Evolutionary conservation across 2,113 vertebrate genomes (phyloP), one percentile per base, ranked within the genome.

Genomic region (Lophochroa leadbeateri): DNA sequence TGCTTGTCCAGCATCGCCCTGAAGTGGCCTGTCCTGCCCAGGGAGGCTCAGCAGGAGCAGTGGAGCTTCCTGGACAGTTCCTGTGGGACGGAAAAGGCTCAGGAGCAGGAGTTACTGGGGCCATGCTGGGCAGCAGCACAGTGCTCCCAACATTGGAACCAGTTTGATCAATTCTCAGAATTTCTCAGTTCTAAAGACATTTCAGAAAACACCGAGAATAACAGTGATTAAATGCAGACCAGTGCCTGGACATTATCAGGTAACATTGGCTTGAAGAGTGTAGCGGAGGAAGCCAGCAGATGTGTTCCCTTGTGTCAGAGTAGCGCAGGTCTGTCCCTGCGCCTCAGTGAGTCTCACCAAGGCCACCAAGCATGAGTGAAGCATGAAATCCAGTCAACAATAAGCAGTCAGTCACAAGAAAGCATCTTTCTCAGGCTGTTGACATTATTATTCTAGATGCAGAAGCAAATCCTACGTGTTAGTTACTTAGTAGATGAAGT

Each of bases 401-500:
- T 3, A 94, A 60, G 81, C 68, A 85, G 71, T 64, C 82, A 69
- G 39, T 89, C 71, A 78, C 68, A 92, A 57, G 75, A 72, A 92
- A 94, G 43, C 92, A 79, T 95, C 89, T 95, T 97, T 80, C 94
- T 94, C 63, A 70, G 86, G 70, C 86, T 97, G 91, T 93, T 97
- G 96, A 94, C 91, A 93, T 96, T 95, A 81, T 96, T 96, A 96
- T 96, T 97, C 76, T 85, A 88, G 92, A 97, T 95, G 96, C 96
- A 95, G 82, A 91, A 96, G 84, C n/a, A 94, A 94, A 93, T 94
- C 79, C 86, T 94, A 94, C 67, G 35, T 89, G 86, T 94, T 91
- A 97, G 96, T 94, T 96, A 95, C 96, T 95, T 97, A 94, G 92
- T 92, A 93, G 94, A 96, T 88, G 95, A 96, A 94, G 97, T 97